Evolutionary conservation across 2,888 invertebrate genomes (phyloP).

Genomic region (Sesia bembeciformis): DNA sequence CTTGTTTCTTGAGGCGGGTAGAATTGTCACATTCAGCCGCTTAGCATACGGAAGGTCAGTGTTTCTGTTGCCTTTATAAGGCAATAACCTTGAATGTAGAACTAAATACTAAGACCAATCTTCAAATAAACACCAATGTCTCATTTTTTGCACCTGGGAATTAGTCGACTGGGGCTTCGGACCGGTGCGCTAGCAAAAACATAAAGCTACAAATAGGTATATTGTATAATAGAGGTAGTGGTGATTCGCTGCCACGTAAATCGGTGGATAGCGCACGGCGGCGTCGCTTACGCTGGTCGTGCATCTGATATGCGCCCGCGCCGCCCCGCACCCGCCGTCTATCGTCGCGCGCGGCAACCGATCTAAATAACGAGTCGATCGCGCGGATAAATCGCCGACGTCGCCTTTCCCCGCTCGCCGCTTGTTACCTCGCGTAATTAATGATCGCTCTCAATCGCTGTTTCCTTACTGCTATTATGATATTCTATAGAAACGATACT

Average conservation of each 20-base stretch:
- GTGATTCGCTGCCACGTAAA: constrained; percentile 18
- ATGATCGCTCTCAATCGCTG: constrained; percentile 44
- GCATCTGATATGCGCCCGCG: constrained; percentile 50
- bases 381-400: constrained; percentile 54
- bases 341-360: constrained; percentile 34
- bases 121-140: too few relatives aligned
- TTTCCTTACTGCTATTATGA: constrained; percentile 41
- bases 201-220: too few relatives aligned
- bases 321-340: constrained; percentile 2
- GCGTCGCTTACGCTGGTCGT: constrained; percentile 25
- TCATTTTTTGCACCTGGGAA: too few relatives aligned
- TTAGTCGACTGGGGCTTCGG: too few relatives aligned
- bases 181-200: too few relatives aligned
- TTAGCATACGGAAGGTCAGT: too few relatives aligned
- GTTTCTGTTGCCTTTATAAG: too few relatives aligned
- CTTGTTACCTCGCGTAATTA: constrained; percentile 62
- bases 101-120: too few relatives aligned
- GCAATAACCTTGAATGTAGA: too few relatives aligned
- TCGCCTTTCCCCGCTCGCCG: constrained; percentile 45
- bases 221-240: not conserved
- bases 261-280: constrained; percentile 25
- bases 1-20: too few relatives aligned
- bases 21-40: too few relatives aligned
- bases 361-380: constrained; percentile 66
- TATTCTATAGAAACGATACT: constrained; percentile 19